These are phyloP conservation scores for Drosophila parabipectinata DNA, from an alignment of 1,140 invertebrate species.

Conservation along the genomic window DNA sequence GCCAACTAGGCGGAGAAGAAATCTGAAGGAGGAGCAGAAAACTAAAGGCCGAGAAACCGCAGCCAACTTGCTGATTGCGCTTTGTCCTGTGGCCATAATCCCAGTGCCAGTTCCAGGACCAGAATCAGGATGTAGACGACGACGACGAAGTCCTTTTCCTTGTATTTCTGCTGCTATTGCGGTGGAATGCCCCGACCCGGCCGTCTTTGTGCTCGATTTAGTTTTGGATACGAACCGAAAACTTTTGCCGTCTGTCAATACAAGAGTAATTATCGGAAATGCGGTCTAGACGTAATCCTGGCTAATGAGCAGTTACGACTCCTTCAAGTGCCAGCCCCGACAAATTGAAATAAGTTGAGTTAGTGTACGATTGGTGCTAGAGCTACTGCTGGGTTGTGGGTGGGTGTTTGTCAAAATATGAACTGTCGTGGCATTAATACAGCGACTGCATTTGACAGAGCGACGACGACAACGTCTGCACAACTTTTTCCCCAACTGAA, in stretches of 20 bases:
- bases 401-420: conserved; percentile 56
- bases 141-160: conserved; percentile 10
- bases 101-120: conserved; percentile 2
- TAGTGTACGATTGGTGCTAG: neutral
- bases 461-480: conserved; percentile 47
- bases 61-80: conserved; percentile 75
- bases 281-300: conserved; percentile 76
- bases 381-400: too few relatives aligned
- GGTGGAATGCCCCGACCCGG: conserved; percentile 36
- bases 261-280: conserved; percentile 79
- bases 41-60: conserved; percentile 44
- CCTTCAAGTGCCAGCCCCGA: conserved; percentile 36
- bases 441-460: conserved; percentile 55
- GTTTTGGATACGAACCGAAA: conserved; percentile 52
- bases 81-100: conserved; percentile 62
- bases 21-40: neutral
- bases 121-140: neutral
- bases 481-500: conserved; percentile 29
- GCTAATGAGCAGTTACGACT: conserved; percentile 73
- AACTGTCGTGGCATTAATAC: conserved; percentile 47
- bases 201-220: conserved; percentile 69
- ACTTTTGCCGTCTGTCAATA: conserved; percentile 75
- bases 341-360: conserved; percentile 41
- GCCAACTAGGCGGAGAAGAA: conserved; percentile 53
- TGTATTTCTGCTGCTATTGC: conserved; percentile 38